These are phyloP conservation scores for Ophioninae sp. DNA, from an alignment of 2,888 invertebrate species.

Conservation along the genomic window DNA sequence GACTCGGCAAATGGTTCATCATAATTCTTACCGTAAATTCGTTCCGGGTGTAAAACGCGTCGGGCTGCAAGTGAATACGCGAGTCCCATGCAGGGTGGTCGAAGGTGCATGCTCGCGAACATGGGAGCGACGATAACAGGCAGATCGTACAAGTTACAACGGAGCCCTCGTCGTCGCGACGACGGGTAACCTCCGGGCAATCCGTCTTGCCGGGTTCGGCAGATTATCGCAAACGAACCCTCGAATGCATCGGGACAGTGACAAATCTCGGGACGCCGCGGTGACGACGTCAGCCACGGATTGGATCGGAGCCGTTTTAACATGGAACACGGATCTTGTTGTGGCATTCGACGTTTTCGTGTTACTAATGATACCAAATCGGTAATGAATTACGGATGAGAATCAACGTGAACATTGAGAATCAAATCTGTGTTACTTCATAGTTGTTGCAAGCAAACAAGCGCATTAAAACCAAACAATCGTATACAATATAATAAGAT, in stretches of 20 bases:
- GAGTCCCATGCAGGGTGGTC: conserved; percentile 21
- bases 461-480: not conserved
- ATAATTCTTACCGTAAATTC: not conserved
- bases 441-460: not conserved
- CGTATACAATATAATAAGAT: not conserved
- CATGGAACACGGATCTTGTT: conserved; percentile 19
- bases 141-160: conserved; percentile 25
- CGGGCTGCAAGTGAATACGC: not conserved
- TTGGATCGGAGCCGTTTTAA: conserved; percentile 34
- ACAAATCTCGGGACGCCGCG: conserved; percentile 67
- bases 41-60: not conserved
- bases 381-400: not conserved
- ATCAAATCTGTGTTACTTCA: not conserved
- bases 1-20: not conserved
- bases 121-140: conserved; percentile 18
- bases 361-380: conserved; percentile 29
- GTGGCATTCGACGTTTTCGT: conserved; percentile 15
- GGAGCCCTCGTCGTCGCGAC: conserved; percentile 4
- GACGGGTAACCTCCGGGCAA: conserved; percentile 60
- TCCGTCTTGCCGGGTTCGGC: conserved; percentile 64
- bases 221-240: conserved; percentile 65
- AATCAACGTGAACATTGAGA: not conserved
- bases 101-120: conserved; percentile 1
- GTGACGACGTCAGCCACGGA: conserved; percentile 46
- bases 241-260: conserved; percentile 64